Conservation (phyloP, 2,888 invertebrate genomes). For the Napeogenes inachia region DNA sequence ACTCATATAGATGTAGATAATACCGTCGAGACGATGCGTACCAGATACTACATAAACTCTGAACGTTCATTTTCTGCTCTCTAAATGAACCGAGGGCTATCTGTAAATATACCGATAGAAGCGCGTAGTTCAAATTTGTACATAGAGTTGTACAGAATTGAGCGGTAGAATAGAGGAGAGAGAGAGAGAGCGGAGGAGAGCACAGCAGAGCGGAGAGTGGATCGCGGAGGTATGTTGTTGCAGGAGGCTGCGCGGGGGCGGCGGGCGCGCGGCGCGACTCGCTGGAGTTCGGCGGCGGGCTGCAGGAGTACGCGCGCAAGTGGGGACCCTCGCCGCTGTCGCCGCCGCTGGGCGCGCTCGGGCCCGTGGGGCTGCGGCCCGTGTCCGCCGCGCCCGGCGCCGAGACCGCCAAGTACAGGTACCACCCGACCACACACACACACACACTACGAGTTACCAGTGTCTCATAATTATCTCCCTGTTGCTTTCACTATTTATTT, state of each 20-base stretch:
- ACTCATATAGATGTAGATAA: too few relatives aligned
- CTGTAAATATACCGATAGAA: conserved; percentile 20
- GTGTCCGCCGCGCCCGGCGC: conserved; percentile 90
- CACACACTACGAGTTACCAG: conserved; percentile 6
- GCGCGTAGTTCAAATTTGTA: conserved; percentile 24
- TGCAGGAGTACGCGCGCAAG: conserved; percentile 76
- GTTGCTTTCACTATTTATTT: too few relatives aligned
- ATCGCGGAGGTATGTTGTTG: conserved; percentile 41
- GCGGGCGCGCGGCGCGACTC: conserved; percentile 67
- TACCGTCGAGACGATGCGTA: too few relatives aligned
- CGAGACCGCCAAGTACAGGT: conserved; percentile 87
- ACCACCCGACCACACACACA: conserved; percentile 26
- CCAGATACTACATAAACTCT: not conserved
- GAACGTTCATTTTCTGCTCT: too few relatives aligned
- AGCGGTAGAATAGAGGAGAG: conserved; percentile 14
- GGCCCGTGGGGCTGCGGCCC: conserved; percentile 80
- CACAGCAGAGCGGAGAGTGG: conserved; percentile 30
- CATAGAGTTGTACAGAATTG: conserved; percentile 29
- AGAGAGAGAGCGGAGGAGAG: conserved; percentile 14
- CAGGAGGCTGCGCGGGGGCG: conserved; percentile 51
- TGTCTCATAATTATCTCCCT: not conserved
- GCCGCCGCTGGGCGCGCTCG: conserved; percentile 84
- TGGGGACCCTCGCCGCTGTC: conserved; percentile 80
- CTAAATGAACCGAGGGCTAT: not conserved
- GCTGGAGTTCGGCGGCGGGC: conserved; percentile 76